phyloP scores from a whole-genome alignment of 2,888 invertebrate species.

The Morpho helenor region DNA sequence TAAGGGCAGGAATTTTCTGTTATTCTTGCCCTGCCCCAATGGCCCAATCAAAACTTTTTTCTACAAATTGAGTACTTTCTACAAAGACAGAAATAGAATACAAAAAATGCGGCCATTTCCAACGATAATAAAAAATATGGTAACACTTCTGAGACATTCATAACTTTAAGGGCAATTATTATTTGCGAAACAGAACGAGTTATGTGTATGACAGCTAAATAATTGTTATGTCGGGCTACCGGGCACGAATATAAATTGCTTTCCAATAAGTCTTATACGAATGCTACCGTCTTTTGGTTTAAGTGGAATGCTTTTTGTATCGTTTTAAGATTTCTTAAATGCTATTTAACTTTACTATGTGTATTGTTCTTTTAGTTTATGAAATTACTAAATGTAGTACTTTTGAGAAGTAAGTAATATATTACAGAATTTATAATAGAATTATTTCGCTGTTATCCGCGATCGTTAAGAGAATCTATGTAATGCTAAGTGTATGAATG shows the following conservation, averaged over 20 bases:
- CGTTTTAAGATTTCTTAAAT: not conserved
- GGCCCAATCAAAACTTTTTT: too few relatives aligned
- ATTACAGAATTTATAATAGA: too few relatives aligned
- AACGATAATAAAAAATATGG: not conserved
- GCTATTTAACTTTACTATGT: not conserved
- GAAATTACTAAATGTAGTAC: too few relatives aligned
- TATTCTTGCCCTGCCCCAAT: too few relatives aligned
- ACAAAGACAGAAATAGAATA: too few relatives aligned
- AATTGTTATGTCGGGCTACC: slow-evolving; percentile 13
- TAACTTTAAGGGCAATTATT: slow-evolving; percentile 9
- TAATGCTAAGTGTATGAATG: too few relatives aligned
- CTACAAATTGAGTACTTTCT: too few relatives aligned
- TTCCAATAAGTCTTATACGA: slow-evolving; percentile 12
- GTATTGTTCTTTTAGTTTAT: too few relatives aligned
- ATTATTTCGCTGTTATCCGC: too few relatives aligned
- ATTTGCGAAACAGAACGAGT: slow-evolving; percentile 9
- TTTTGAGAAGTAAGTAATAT: not conserved
- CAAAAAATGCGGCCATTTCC: too few relatives aligned
- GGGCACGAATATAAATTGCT: slow-evolving; percentile 8
- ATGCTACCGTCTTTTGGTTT: slow-evolving; percentile 3
- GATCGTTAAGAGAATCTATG: too few relatives aligned
- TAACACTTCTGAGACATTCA: slow-evolving; percentile 1
- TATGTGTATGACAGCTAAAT: slow-evolving; percentile 9
- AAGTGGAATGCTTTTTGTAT: not conserved
- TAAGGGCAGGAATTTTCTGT: too few relatives aligned